phyloP scores from a whole-genome alignment of 2,888 invertebrate species.

The Lapara coniferarum region DNA sequence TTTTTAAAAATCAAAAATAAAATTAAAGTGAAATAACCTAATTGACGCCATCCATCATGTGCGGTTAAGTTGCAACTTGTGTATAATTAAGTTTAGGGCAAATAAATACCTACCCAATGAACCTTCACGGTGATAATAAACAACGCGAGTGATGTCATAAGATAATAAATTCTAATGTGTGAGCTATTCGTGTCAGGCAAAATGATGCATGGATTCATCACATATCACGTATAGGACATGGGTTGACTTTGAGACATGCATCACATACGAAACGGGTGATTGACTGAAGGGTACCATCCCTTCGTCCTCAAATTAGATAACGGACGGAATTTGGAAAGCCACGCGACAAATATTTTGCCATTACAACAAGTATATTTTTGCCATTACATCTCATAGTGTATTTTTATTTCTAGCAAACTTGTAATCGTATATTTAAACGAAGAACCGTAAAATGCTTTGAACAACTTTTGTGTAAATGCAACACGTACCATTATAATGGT shows the following conservation, averaged over 20 bases:
- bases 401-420: too few relatives aligned
- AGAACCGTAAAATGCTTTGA: too few relatives aligned
- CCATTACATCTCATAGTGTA: too few relatives aligned
- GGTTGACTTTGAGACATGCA: neutral
- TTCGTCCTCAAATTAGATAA: neutral
- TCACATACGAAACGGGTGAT: slow-evolving; percentile 3
- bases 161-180: slow-evolving; percentile 11
- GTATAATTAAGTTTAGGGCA: neutral
- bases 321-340: neutral
- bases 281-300: neutral
- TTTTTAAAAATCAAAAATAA: too few relatives aligned
- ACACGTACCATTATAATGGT: neutral
- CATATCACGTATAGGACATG: slow-evolving; percentile 1
- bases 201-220: slow-evolving; percentile 13
- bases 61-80: neutral
- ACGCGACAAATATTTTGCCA: neutral
- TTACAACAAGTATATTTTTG: too few relatives aligned
- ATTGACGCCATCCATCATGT: too few relatives aligned
- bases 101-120: neutral
- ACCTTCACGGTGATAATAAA: slow-evolving; percentile 1
- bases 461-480: neutral
- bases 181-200: slow-evolving; percentile 11
- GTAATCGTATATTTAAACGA: too few relatives aligned
- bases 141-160: slow-evolving; percentile 12
- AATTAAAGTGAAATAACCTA: too few relatives aligned